Conservation (phyloP, 2,113 vertebrate species). For the Erythrolamprus reginae region DNA sequence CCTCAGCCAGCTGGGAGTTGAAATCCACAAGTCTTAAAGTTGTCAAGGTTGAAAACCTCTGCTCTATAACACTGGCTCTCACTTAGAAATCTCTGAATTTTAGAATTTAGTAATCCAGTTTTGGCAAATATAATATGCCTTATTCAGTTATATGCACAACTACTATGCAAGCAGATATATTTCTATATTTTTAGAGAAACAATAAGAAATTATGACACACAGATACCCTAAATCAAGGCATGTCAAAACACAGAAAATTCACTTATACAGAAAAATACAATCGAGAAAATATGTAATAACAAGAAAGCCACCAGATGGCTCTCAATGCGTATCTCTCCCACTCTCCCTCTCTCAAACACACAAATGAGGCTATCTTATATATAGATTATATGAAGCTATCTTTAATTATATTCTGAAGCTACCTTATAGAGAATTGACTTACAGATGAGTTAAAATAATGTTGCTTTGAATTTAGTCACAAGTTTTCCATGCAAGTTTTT, state of each 20-base stretch:
- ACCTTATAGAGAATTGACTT: background rate
- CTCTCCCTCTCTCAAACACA: background rate
- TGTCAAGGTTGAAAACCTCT: too few species aligned
- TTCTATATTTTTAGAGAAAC: background rate
- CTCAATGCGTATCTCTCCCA: conserved; percentile 49
- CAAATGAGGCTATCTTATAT: background rate
- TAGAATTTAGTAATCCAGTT: background rate
- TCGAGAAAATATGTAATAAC: conserved; percentile 6
- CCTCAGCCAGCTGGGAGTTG: too few species aligned
- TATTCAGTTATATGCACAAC: background rate
- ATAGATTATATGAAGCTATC: background rate
- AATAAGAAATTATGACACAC: background rate
- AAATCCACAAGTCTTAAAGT: too few species aligned
- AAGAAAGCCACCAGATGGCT: conserved; percentile 60
- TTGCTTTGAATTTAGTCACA: background rate
- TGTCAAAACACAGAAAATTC: background rate
- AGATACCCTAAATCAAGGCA: background rate
- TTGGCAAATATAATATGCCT: background rate
- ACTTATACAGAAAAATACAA: background rate
- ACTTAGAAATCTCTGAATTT: background rate
- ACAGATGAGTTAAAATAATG: background rate
- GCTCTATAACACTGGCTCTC: background rate
- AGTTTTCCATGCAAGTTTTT: background rate
- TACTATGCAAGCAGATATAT: background rate
- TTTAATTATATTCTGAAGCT: background rate